Base-by-base conservation (phyloP, 2,888 invertebrate genomes). In the Oxytorus armatus region DNA sequence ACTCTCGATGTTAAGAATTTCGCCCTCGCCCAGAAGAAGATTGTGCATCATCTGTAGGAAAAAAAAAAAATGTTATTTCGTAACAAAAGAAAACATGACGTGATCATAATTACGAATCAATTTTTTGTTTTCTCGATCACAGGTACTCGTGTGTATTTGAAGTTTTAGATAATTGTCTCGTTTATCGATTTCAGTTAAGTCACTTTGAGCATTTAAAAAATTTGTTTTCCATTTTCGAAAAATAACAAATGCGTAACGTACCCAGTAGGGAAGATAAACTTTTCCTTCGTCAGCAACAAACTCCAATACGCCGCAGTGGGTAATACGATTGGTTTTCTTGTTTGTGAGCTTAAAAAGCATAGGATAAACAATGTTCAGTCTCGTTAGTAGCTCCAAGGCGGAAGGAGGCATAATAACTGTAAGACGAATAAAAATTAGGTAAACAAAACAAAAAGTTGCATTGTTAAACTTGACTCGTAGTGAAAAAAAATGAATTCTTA, bases 241-340 rank as follows among this genome's bases (percentile, higher is more conserved):
- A n/a, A n/a, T n/a, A n/a, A n/a, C n/a, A n/a, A n/a, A n/a, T n/a
- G n/a, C n/a, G n/a, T n/a, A n/a, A 82, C 92, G 92, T 92, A 98
- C 98, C 99, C 99, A 99, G 89, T 98, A 96, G n/a, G 99, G 99
- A 85, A 99, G 94, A 92, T 98, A 99, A 53, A 98, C 98, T 93
- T 97, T 97, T 29, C 99, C 99, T 92, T 99, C 99, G 91, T 99
- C 99, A 8, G 99, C 99, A 5, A 99, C 98, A 93, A 99, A 99
- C 92, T 99, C 99, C 82, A 99, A 92, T 0, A 99, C 99, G 69
- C 98, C 98, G 90, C 98, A 98, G 91, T 99, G 99, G 8, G 99
- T 98, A 33, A 95, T 93, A 79, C 98, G 94, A 83, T 95, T 95
- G 4, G 96, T 96, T 88, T 96, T 96, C 85, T 95, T 96, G 91